Evolutionary conservation across 2,888 invertebrate genomes (phyloP).

Genomic region (Synanthedon myopaeformis): DNA sequence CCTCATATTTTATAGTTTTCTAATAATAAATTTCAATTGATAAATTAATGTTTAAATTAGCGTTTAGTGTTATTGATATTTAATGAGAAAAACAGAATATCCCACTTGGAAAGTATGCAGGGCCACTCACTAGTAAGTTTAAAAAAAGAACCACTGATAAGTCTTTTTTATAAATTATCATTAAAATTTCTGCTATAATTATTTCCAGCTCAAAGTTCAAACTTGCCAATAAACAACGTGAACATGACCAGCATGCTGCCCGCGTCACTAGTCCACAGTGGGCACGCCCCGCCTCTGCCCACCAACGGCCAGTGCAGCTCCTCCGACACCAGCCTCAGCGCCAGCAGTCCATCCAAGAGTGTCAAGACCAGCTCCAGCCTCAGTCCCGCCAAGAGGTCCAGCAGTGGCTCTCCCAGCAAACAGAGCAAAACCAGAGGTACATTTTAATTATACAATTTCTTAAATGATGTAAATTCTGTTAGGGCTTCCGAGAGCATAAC

Average conservation of each 20-base stretch:
- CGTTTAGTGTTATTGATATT: too few relatives aligned
- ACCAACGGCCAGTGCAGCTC: conserved; percentile 63
- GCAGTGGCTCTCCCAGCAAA: conserved; percentile 85
- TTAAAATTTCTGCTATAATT: neutral
- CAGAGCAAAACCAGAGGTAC: conserved; percentile 82
- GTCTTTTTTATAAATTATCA: too few relatives aligned
- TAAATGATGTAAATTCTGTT: too few relatives aligned
- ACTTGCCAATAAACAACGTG: conserved; percentile 49
- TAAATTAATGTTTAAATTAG: too few relatives aligned
- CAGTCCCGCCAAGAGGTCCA: conserved; percentile 85
- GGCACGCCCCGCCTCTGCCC: conserved; percentile 38
- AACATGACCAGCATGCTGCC: conserved; percentile 44
- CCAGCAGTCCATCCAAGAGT: conserved; percentile 87
- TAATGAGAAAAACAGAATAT: too few relatives aligned
- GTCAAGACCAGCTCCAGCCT: conserved; percentile 87
- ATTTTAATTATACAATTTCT: too few relatives aligned
- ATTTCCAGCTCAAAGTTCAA: conserved; percentile 30
- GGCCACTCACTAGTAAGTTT: too few relatives aligned
- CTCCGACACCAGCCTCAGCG: conserved; percentile 72
- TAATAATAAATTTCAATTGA: too few relatives aligned
- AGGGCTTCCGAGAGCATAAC: too few relatives aligned
- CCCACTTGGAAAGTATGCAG: too few relatives aligned
- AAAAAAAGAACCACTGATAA: too few relatives aligned
- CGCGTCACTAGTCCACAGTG: conserved; percentile 41
- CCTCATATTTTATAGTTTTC: too few relatives aligned